phyloP scores from a whole-genome alignment of 2,888 invertebrate species.

The Tetranychus piercei region DNA sequence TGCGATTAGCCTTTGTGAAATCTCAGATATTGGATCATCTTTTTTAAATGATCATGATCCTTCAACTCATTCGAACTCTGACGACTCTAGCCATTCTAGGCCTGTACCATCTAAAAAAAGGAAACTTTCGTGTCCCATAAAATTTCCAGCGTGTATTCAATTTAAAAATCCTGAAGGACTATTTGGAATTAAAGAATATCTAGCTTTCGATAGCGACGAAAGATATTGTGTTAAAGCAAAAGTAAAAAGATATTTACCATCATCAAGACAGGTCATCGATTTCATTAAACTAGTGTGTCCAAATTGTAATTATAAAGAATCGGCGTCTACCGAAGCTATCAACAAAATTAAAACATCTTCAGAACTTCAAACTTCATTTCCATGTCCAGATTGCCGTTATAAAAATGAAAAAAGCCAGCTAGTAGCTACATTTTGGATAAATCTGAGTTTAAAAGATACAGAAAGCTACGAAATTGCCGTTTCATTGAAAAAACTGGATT shows the following conservation, averaged over 20 bases:
- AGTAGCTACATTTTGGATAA: not conserved
- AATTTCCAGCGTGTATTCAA: not conserved
- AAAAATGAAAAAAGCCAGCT: not conserved
- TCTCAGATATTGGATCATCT: not conserved
- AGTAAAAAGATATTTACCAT: not conserved
- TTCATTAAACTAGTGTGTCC: not conserved
- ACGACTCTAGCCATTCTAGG: not conserved
- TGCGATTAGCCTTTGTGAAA: not conserved
- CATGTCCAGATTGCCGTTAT: not conserved
- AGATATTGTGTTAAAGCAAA: not conserved
- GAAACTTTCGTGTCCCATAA: not conserved
- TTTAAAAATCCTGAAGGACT: not conserved
- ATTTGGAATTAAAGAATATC: not conserved
- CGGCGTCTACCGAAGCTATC: not conserved
- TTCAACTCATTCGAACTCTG: not conserved
- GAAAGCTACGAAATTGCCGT: not conserved
- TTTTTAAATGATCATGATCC: not conserved
- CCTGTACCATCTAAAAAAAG: not conserved
- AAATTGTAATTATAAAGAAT: not conserved
- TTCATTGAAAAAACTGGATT: not conserved
- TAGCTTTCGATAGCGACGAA: not conserved
- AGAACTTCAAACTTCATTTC: not conserved
- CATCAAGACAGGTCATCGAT: not conserved
- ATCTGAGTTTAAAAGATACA: not conserved
- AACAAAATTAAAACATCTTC: not conserved